Conservation (phyloP, 2,888 invertebrate genomes). For the Liodrosophila aerea region DNA sequence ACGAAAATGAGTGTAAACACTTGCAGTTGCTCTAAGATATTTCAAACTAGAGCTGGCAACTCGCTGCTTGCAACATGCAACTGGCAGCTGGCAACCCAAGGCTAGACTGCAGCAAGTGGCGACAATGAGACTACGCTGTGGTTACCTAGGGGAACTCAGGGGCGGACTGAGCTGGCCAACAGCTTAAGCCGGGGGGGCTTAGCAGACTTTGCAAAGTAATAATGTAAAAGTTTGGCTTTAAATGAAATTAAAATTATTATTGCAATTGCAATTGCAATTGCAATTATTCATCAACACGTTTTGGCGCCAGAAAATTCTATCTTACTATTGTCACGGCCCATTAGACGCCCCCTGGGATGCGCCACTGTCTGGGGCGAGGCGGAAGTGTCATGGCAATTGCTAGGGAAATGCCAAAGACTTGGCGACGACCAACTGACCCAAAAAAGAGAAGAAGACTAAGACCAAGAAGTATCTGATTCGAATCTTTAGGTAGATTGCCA, state of each 20-base stretch:
- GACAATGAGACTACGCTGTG: constrained; percentile 41
- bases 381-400: constrained; percentile 43
- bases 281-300: background rate
- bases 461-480: constrained; percentile 29
- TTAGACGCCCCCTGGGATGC: constrained; percentile 2
- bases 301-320: background rate
- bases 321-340: background rate
- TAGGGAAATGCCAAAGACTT: constrained; percentile 30
- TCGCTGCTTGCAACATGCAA: constrained; percentile 28
- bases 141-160: constrained; percentile 16
- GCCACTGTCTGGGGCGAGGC: constrained; percentile 33
- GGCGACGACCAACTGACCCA: constrained; percentile 62
- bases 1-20: constrained; percentile 58
- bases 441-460: constrained; percentile 24
- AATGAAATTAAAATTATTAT: background rate
- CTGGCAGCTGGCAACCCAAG: constrained; percentile 30
- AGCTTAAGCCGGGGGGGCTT: background rate
- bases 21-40: constrained; percentile 37
- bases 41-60: constrained; percentile 26
- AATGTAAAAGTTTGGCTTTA: background rate
- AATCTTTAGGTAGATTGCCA: constrained; percentile 45
- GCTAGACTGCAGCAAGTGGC: constrained; percentile 37
- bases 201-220: background rate
- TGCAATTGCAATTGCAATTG: background rate
- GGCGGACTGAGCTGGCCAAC: constrained; percentile 13